These are phyloP conservation scores for Aphyosemion australe DNA, from an alignment of 2,113 vertebrate genomes.

Conservation along the genomic window DNA sequence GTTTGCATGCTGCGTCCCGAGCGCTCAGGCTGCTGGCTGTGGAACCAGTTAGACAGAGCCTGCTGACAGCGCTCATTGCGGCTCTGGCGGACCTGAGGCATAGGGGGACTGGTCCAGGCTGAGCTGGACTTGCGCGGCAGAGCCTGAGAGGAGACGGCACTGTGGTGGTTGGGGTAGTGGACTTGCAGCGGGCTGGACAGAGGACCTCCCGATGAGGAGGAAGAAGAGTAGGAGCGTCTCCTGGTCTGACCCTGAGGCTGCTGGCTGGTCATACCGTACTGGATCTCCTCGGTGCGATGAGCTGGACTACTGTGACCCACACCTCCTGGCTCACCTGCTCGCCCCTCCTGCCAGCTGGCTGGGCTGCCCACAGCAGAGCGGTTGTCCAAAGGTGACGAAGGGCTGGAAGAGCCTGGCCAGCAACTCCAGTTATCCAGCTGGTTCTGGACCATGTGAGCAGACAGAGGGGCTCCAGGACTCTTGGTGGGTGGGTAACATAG, in stretches of 20 bases:
- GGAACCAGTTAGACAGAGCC: slow-evolving; percentile 91
- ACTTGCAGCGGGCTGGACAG: slow-evolving; percentile 74
- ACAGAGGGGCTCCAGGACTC: slow-evolving; percentile 68
- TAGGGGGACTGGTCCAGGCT: slow-evolving; percentile 75
- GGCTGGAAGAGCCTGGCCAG: slow-evolving; percentile 74
- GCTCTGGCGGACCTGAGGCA: slow-evolving; percentile 54
- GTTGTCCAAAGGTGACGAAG: slow-evolving; percentile 78
- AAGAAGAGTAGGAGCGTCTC: slow-evolving; percentile 76
- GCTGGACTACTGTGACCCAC: slow-evolving; percentile 80
- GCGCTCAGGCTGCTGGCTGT: slow-evolving; percentile 85
- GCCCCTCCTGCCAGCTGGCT: slow-evolving; percentile 72
- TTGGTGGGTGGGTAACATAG: slow-evolving; percentile 87
- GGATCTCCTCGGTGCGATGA: slow-evolving; percentile 80
- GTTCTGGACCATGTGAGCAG: slow-evolving; percentile 74
- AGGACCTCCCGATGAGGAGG: slow-evolving; percentile 78
- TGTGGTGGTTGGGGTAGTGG: slow-evolving; percentile 74
- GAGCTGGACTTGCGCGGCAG: slow-evolving; percentile 51
- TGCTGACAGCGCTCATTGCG: slow-evolving; percentile 80
- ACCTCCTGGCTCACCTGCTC: slow-evolving; percentile 62
- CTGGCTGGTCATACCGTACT: slow-evolving; percentile 81
- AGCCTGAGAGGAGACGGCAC: slow-evolving; percentile 62
- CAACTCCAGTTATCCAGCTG: slow-evolving; percentile 80
- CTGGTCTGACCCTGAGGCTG: slow-evolving; percentile 74
- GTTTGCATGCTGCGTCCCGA: slow-evolving; percentile 80
- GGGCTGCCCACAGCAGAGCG: slow-evolving; percentile 64